A percentile compares a stretch with the other conserved stretches of the same genome.
These are phyloP conservation scores for Drosophila bocki DNA, from an alignment of 1,140 invertebrate genomes.

Conservation along the genomic window DNA sequence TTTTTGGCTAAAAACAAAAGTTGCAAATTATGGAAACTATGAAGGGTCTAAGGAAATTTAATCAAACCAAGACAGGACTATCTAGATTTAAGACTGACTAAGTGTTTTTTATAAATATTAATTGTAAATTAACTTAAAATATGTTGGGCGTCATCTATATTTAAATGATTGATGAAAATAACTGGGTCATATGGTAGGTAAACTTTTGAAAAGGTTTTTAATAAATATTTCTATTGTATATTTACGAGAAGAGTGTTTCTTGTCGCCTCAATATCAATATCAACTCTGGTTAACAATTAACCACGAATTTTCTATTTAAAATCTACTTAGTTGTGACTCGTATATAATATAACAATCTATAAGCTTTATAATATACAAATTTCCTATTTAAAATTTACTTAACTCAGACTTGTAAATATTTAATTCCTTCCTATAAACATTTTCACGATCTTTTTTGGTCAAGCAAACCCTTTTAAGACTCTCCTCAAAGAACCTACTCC, in stretches of 20 bases:
- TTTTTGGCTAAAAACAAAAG: constrained; percentile 10
- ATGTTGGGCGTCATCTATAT: not conserved
- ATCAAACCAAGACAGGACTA: not conserved
- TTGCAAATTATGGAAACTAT: not conserved
- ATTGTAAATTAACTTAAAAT: not conserved
- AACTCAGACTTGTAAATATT: not conserved
- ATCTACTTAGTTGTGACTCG: not conserved
- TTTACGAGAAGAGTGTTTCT: no score
- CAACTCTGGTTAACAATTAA: no score
- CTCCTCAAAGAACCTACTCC: no score
- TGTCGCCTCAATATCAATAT: no score
- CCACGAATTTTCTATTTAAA: not conserved
- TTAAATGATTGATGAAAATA: not conserved
- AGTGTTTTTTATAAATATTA: not conserved
- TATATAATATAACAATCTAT: no score
- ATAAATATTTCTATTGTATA: not conserved
- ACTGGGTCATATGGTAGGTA: not conserved
- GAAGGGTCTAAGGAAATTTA: not conserved
- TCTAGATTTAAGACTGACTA: no score
- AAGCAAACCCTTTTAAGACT: not conserved
- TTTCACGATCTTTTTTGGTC: not conserved
- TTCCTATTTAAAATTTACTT: not conserved
- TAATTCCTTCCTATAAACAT: no score
- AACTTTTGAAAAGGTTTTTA: not conserved
- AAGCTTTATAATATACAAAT: not conserved